A percentile compares a stretch with the other conserved stretches of the same genome.
Conservation (phyloP, 1,140 invertebrate genomes). For the Drosophila sechellia region DNA sequence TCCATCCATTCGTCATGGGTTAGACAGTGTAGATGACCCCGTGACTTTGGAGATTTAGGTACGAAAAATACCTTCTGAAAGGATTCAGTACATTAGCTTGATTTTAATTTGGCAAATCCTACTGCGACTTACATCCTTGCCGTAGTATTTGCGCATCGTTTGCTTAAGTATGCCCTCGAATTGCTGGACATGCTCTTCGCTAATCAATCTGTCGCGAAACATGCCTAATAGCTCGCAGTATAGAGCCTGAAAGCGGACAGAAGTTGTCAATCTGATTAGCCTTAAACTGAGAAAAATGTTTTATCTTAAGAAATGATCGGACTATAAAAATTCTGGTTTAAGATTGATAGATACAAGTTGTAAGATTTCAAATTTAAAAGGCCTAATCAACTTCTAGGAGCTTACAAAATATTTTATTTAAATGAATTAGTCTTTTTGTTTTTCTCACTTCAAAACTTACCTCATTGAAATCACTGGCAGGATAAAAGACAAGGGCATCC, state of each 20-base stretch:
- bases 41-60: conserved; percentile 63
- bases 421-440: neutral
- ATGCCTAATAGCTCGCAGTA: conserved; percentile 90
- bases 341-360: too few relatives aligned
- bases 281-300: conserved; percentile 4
- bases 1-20: conserved; percentile 80
- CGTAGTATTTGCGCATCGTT: conserved; percentile 85
- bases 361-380: neutral
- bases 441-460: conserved; percentile 36
- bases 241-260: conserved; percentile 86
- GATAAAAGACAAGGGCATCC: conserved; percentile 67
- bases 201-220: conserved; percentile 91
- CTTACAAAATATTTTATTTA: neutral
- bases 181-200: conserved; percentile 87
- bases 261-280: conserved; percentile 9
- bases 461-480: conserved; percentile 74
- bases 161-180: conserved; percentile 89
- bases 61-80: conserved; percentile 79
- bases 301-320: too few relatives aligned
- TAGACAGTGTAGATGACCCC: conserved; percentile 52
- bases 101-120: neutral
- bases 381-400: too few relatives aligned
- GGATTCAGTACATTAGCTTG: neutral
- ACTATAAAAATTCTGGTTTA: too few relatives aligned
- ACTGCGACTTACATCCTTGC: conserved; percentile 61